A percentile compares a stretch with the other conserved stretches of the same genome.
These are phyloP conservation scores for Micromesistius poutassou DNA, from an alignment of 2,797 vertebrate species.

Conservation along the genomic window DNA sequence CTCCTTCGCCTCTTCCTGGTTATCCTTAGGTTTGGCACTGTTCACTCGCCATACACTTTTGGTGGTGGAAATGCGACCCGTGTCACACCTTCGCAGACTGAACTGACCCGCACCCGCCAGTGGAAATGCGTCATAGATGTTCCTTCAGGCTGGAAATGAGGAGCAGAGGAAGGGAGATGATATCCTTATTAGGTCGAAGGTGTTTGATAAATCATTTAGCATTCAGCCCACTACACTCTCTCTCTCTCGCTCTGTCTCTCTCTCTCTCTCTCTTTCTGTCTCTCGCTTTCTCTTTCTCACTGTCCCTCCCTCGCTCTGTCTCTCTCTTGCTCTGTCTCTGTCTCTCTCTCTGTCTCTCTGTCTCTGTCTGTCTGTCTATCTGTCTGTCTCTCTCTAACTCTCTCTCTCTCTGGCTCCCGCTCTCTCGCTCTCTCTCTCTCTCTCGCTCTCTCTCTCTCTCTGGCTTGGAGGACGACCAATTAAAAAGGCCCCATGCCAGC, in stretches of 20 bases:
- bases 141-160: constrained; percentile 35
- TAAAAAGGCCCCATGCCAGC: constrained; percentile 57
- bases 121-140: too few relatives aligned
- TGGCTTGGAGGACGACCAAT: constrained; percentile 56
- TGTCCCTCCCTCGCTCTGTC: too few relatives aligned
- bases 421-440: not conserved
- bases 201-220: constrained; percentile 62
- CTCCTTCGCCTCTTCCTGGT: too few relatives aligned
- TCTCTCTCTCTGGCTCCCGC: not conserved
- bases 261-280: not conserved
- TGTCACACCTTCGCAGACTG: too few relatives aligned
- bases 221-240: constrained; percentile 49
- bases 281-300: constrained; percentile 10
- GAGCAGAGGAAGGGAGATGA: constrained; percentile 50
- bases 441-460: not conserved
- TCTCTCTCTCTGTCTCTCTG: too few relatives aligned
- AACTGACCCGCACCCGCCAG: too few relatives aligned
- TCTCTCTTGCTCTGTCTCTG: too few relatives aligned
- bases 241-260: constrained; percentile 16
- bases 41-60: too few relatives aligned
- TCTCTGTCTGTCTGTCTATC: too few relatives aligned
- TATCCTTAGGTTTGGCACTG: too few relatives aligned
- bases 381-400: constrained; percentile 7
- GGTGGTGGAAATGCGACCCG: too few relatives aligned
- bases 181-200: constrained; percentile 49